Conservation (phyloP, 2,888 invertebrate species). For the Mantis religiosa region DNA sequence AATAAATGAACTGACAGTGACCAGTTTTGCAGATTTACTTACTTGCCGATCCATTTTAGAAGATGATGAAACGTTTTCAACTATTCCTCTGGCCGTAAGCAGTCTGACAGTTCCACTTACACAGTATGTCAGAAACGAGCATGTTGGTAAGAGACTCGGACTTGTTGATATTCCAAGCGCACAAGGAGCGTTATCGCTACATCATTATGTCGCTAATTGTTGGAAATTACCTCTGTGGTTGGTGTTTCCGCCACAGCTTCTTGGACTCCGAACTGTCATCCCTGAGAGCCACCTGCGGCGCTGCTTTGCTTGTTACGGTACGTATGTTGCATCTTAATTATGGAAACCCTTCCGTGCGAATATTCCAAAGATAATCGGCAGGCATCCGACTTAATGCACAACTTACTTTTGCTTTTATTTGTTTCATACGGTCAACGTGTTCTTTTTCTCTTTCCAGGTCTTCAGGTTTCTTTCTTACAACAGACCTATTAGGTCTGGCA, state of each 20-base stretch:
- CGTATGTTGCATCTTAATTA: neutral
- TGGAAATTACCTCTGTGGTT: constrained; percentile 4
- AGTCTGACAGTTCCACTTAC: neutral
- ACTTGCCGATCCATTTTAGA: too few relatives aligned
- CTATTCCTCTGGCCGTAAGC: neutral
- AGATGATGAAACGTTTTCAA: neutral
- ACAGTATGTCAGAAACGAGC: neutral
- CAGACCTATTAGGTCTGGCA: too few relatives aligned
- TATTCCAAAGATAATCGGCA: neutral
- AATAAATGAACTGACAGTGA: too few relatives aligned
- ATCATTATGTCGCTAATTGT: constrained; percentile 4
- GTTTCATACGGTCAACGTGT: too few relatives aligned
- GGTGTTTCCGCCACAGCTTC: neutral
- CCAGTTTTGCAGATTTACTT: too few relatives aligned
- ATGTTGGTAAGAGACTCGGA: neutral
- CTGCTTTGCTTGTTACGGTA: neutral
- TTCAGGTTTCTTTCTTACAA: neutral
- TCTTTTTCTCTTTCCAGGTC: neutral
- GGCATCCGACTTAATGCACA: neutral
- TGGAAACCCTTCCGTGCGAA: neutral
- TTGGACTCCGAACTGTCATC: neutral
- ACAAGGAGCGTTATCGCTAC: neutral
- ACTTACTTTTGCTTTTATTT: neutral
- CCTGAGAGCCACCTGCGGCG: neutral
- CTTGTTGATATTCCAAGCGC: neutral